Percentiles rank a stretch among this genome's conserved stretches.
These are phyloP conservation scores for Borostomias antarcticus DNA, from an alignment of 2,797 vertebrate genomes.

Conservation along the genomic window DNA sequence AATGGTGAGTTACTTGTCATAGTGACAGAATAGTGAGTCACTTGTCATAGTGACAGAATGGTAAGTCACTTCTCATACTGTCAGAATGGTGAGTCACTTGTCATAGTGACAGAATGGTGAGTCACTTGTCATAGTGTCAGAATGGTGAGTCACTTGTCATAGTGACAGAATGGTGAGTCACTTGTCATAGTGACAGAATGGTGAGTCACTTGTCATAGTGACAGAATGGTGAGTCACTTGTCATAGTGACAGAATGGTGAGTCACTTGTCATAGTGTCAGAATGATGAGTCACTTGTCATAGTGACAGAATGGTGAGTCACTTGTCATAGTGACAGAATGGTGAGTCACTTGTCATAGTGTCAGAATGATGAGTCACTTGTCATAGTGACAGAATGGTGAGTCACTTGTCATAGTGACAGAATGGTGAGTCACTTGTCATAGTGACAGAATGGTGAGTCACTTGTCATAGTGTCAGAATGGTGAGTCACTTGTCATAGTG, in stretches of 20 bases:
- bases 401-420: no score
- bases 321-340: background rate
- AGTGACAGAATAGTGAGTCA: background rate
- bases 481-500: background rate
- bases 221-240: no score
- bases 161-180: no score
- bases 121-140: no score
- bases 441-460: no score
- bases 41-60: background rate
- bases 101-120: background rate
- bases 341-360: no score
- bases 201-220: background rate
- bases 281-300: no score
- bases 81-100: background rate
- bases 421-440: background rate
- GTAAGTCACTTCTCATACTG: no score
- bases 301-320: background rate
- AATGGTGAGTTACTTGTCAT: no score
- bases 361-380: background rate
- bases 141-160: background rate
- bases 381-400: background rate
- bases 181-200: no score
- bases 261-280: background rate
- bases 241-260: background rate
- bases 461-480: no score